These are phyloP conservation scores for Drosophila nigricruria DNA, from an alignment of 2,888 invertebrate genomes.

Conservation along the genomic window DNA sequence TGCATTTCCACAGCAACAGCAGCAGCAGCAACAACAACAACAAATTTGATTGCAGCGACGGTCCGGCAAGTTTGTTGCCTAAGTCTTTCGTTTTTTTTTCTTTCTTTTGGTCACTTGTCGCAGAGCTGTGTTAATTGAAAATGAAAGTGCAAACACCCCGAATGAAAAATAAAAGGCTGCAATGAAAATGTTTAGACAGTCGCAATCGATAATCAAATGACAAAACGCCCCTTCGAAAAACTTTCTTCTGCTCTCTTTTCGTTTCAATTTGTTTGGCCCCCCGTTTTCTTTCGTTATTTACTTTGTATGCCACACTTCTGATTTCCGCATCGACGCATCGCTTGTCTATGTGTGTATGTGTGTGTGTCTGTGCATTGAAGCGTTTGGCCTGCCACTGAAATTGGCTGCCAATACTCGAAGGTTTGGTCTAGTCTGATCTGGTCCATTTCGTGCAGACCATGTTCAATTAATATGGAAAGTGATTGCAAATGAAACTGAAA, in stretches of 20 bases:
- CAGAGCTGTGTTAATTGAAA: slow-evolving; percentile 66
- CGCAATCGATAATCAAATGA: slow-evolving; percentile 63
- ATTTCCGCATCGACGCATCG: slow-evolving; percentile 69
- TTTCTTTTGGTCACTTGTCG: slow-evolving; percentile 40
- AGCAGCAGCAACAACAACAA: background rate
- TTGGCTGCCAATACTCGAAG: slow-evolving; percentile 15
- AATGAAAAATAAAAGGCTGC: slow-evolving; percentile 45
- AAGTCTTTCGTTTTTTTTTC: slow-evolving; percentile 44
- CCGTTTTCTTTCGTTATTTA: slow-evolving; percentile 12
- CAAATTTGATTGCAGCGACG: background rate
- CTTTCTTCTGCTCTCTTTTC: slow-evolving; percentile 46
- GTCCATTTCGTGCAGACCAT: slow-evolving; percentile 48
- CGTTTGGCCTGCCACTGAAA: slow-evolving; percentile 25
- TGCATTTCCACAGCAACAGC: slow-evolving; percentile 29
- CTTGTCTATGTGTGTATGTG: slow-evolving; percentile 16
- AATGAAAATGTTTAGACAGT: slow-evolving; percentile 56
- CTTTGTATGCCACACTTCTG: slow-evolving; percentile 61
- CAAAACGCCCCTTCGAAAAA: slow-evolving; percentile 34
- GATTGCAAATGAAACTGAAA: slow-evolving; percentile 59
- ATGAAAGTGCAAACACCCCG: slow-evolving; percentile 71
- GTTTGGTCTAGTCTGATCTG: slow-evolving; percentile 16
- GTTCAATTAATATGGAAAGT: slow-evolving; percentile 66
- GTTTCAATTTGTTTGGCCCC: slow-evolving; percentile 9
- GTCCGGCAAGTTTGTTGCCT: slow-evolving; percentile 43
- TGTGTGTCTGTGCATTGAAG: slow-evolving; percentile 44